phyloP scores from a whole-genome alignment of 2,888 invertebrate genomes.

The Eugnorisma glareosa region DNA sequence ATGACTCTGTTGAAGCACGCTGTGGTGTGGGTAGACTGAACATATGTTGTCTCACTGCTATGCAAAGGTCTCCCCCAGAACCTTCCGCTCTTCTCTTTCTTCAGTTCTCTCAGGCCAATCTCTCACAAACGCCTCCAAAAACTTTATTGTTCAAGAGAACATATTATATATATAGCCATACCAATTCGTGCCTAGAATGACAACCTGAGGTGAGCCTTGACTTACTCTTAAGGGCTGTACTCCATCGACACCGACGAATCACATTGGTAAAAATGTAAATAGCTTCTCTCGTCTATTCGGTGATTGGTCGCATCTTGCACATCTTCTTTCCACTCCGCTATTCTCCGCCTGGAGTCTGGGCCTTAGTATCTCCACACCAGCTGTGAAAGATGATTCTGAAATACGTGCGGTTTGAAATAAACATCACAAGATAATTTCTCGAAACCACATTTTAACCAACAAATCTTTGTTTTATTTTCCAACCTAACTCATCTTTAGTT shows the following conservation, averaged over 20 bases:
- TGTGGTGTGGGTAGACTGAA: no score
- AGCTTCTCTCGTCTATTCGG: no score
- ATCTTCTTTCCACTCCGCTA: no score
- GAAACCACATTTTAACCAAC: background rate
- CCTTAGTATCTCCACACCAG: background rate
- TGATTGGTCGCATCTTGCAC: no score
- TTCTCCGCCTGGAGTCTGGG: no score
- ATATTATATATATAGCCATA: background rate
- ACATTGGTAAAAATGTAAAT: no score
- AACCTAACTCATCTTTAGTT: background rate
- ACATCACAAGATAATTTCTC: background rate
- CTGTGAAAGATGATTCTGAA: background rate
- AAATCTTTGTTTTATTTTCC: slow-evolving; percentile 4
- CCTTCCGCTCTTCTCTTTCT: no score
- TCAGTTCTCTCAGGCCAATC: background rate
- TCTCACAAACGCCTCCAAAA: background rate
- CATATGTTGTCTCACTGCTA: background rate
- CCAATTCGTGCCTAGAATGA: background rate
- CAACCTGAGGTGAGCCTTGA: background rate
- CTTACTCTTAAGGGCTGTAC: background rate
- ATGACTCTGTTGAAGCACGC: no score
- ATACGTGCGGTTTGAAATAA: background rate
- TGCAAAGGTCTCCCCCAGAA: background rate
- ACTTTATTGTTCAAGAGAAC: background rate
- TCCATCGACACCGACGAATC: no score